Evolutionary conservation across 2,888 invertebrate species (phyloP).

Genomic region (Drosophila basisetae): DNA sequence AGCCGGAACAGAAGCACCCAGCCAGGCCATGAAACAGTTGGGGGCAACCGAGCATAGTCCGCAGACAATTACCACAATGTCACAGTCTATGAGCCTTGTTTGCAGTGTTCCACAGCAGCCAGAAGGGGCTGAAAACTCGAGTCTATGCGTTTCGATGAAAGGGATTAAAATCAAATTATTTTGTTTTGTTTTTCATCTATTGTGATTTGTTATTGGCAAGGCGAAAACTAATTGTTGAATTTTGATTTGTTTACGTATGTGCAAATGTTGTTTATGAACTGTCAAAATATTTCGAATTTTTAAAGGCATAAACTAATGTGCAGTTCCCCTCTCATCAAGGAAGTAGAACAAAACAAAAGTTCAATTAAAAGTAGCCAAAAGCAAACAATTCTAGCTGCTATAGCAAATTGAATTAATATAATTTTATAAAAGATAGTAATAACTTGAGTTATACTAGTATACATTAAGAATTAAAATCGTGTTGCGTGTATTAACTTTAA

Average conservation of each 20-base stretch:
- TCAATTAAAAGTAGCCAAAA: constrained; percentile 27
- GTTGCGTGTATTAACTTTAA: constrained; percentile 1
- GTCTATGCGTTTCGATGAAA: constrained; percentile 12
- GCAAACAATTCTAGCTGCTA: constrained; percentile 2
- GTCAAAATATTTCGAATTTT: constrained; percentile 38
- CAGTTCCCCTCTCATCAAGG: constrained; percentile 13
- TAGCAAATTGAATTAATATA: not conserved
- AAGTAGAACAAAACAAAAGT: constrained; percentile 40
- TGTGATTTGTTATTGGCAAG: constrained; percentile 53
- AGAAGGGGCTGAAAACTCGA: not conserved
- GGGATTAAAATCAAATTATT: constrained; percentile 3
- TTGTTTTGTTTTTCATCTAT: constrained; percentile 5
- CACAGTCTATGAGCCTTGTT: constrained; percentile 24
- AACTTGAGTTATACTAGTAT: not conserved
- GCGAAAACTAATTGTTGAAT: constrained; percentile 53
- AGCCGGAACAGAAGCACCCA: constrained; percentile 49
- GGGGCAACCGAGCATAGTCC: constrained; percentile 13
- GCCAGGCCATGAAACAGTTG: constrained; percentile 32
- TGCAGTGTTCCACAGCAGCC: not conserved
- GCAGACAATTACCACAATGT: constrained; percentile 45
- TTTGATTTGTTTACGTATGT: constrained; percentile 52
- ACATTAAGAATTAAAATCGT: not conserved
- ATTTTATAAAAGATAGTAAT: not conserved
- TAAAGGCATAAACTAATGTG: constrained; percentile 49
- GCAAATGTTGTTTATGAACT: constrained; percentile 52